Base-by-base conservation (phyloP, 1,140 invertebrate species). In the Procambarus virginalis region DNA sequence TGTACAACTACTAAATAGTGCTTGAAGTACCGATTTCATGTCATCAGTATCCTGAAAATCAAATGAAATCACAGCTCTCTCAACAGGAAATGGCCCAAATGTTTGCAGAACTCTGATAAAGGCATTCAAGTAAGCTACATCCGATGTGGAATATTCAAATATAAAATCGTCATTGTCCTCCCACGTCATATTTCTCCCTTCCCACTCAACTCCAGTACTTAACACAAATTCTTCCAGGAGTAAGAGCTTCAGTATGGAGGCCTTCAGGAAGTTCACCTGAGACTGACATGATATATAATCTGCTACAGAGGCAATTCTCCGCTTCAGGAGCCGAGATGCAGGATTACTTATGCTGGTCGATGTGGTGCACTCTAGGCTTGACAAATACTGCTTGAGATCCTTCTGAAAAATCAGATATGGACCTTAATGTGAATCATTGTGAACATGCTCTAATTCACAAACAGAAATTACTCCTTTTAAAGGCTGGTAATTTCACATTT, bases 231-330 rank as follows among this genome's bases (percentile, higher is more conserved):
- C 88, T 45, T 89, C 88, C n/a, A 84, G 51, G 2, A 89, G 75
- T 70, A 89, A 60, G 14, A 89, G 81, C 75, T 89, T 89, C 14
- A 89, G 48, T 60, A 89, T 89, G 6, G 88, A 89, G 17, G 88
- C 88, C 22, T 83, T 84, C 20, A 89, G 60, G 82, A 89, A 89
- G 88, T 83, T 79, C 49, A 89, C 14, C 14, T 89, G 88, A 34
- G 88, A 89, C 49, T 89, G 88, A 78, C 88, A 89, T 84, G 88
- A 89, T 83, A 83, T 84, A 78, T 84, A 89, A 48, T 89, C 88
- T 14, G 88, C 88, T 6, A 89, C 88, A 34, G 81, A 84, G 2
- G 88, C 88, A 84, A 89, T 89, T 17, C 88, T 75, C 34, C 79
- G 81, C 45, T 89, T 89, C 48, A 89, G 46, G 58, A 89, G 80